Percentiles rank a stretch among this genome's conserved stretches.
Conservation (phyloP, 2,113 vertebrate genomes). For the Ascaphus truei region DNA sequence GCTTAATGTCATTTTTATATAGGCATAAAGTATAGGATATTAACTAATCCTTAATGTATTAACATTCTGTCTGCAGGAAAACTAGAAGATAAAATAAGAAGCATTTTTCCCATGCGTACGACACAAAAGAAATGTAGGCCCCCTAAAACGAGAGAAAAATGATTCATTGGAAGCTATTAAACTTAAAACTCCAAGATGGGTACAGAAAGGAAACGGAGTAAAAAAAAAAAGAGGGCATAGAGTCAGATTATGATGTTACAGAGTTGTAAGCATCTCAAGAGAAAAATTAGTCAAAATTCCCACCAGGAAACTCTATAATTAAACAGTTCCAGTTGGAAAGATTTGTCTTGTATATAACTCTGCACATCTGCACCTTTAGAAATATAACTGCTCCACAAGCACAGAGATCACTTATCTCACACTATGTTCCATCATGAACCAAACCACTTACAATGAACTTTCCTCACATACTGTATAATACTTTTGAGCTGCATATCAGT, state of each 20-base stretch:
- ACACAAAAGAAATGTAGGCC: not conserved
- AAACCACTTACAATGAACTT: not conserved
- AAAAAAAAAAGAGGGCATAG: not conserved
- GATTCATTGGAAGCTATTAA: not conserved
- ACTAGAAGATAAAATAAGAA: not conserved
- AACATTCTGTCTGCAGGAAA: slow-evolving; percentile 21
- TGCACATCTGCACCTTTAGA: slow-evolving; percentile 1
- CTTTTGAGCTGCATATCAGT: too few species aligned
- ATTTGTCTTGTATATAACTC: slow-evolving; percentile 17
- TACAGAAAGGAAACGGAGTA: not conserved
- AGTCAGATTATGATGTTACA: not conserved
- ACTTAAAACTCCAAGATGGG: not conserved
- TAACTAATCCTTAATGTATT: slow-evolving; percentile 30
- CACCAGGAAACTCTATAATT: slow-evolving; percentile 13
- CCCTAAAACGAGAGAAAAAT: not conserved
- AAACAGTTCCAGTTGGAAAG: slow-evolving; percentile 24
- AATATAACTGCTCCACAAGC: slow-evolving; percentile 2
- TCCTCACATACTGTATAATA: not conserved
- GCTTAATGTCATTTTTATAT: slow-evolving; percentile 37
- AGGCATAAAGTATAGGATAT: slow-evolving; percentile 32
- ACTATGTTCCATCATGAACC: not conserved
- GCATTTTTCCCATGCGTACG: not conserved
- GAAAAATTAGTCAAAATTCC: slow-evolving; percentile 23
- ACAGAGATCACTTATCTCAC: not conserved
- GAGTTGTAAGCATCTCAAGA: not conserved